These are phyloP conservation scores for Lingula anatina DNA, from an alignment of 2,888 invertebrate genomes.

Conservation along the genomic window DNA sequence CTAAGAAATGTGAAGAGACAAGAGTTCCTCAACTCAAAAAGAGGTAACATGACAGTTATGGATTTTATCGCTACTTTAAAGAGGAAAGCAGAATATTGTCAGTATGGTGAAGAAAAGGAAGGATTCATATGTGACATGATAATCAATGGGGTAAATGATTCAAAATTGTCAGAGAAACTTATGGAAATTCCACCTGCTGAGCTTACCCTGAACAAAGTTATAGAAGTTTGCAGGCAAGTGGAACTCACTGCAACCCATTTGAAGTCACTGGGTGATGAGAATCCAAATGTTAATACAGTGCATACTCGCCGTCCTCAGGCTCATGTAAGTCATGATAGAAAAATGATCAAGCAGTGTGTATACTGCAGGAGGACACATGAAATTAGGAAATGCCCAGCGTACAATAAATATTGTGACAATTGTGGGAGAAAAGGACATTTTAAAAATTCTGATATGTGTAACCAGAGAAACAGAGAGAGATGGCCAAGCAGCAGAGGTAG, in stretches of 20 bases:
- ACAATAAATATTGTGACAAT: constrained; percentile 1
- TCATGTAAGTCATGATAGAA: background rate
- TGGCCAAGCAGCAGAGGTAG: no score
- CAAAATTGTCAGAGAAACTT: background rate
- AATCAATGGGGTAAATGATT: background rate
- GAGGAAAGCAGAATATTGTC: background rate
- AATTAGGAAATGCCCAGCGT: constrained; percentile 5
- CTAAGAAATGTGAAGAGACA: background rate
- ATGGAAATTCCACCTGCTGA: background rate
- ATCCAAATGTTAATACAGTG: background rate
- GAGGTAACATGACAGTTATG: background rate
- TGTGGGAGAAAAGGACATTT: constrained; percentile 10
- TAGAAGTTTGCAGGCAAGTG: background rate
- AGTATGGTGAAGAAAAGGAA: background rate
- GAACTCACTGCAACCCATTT: background rate
- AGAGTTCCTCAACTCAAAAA: background rate
- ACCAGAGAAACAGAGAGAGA: background rate
- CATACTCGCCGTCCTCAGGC: background rate
- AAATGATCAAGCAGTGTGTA: background rate
- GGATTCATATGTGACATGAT: background rate
- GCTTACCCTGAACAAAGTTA: background rate
- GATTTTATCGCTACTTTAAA: constrained; percentile 1
- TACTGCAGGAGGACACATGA: constrained; percentile 5
- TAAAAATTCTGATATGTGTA: background rate
- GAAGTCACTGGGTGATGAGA: background rate